Percentiles rank a stretch among this genome's conserved stretches.
These are phyloP conservation scores for Daktulosphaira vitifoliae DNA, from an alignment of 1,140 invertebrate species.

Conservation along the genomic window DNA sequence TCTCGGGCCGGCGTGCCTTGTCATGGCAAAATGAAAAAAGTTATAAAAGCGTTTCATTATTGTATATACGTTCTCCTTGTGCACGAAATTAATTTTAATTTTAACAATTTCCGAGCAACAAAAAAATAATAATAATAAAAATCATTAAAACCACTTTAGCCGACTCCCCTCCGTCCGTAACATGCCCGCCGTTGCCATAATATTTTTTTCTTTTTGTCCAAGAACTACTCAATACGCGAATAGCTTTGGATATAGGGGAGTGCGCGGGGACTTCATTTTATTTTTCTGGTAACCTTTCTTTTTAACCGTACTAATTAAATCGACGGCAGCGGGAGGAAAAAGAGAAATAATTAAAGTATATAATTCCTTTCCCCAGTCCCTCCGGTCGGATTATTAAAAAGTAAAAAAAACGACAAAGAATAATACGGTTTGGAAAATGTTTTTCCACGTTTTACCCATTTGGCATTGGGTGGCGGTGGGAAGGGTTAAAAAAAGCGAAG, in stretches of 20 bases:
- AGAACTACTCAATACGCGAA: too few species aligned
- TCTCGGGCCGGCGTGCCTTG: conserved; percentile 12
- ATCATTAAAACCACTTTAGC: conserved; percentile 33
- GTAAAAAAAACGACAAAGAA: conserved; percentile 25
- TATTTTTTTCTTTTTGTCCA: too few species aligned
- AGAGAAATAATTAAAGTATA: conserved; percentile 33
- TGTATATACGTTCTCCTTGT: conserved; percentile 28
- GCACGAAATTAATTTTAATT: conserved; percentile 33
- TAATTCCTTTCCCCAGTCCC: conserved; percentile 18
- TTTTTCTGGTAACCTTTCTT: conserved; percentile 33
- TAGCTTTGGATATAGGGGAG: not conserved
- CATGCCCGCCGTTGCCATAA: not conserved
- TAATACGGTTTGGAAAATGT: conserved; percentile 33
- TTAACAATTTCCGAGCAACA: conserved; percentile 28
- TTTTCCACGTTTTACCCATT: conserved; percentile 27
- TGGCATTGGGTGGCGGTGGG: not conserved
- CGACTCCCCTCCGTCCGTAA: not conserved
- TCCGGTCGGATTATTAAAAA: conserved; percentile 26
- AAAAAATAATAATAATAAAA: conserved; percentile 12
- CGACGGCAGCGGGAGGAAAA: conserved; percentile 19
- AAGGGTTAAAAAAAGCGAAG: not conserved
- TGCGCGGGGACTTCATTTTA: conserved; percentile 12
- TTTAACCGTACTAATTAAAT: conserved; percentile 34
- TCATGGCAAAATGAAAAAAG: conserved; percentile 31
- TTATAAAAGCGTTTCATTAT: conserved; percentile 31